A percentile compares a stretch with the other conserved stretches of the same genome.
phyloP scores from a whole-genome alignment of 2,888 invertebrate species.

The Nezara viridula region DNA sequence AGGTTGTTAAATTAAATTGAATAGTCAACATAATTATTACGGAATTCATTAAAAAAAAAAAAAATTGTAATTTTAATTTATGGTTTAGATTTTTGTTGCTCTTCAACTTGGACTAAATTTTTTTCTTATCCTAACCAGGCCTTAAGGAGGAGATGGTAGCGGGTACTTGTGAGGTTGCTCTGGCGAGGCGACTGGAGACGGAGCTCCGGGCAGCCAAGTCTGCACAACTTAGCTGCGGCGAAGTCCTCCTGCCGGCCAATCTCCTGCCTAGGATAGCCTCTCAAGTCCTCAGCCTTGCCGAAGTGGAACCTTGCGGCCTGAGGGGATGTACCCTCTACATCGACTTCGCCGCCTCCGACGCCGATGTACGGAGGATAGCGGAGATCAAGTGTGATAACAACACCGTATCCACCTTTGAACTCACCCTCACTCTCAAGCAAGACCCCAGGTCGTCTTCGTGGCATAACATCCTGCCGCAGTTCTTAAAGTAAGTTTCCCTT shows the following conservation, averaged over 20 bases:
- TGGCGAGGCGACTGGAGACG: slow-evolving; percentile 82
- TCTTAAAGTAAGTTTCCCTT: slow-evolving; percentile 83
- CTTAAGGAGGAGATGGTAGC: slow-evolving; percentile 65
- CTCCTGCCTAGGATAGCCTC: slow-evolving; percentile 83
- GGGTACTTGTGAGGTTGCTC: slow-evolving; percentile 71
- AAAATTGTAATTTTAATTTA: not conserved
- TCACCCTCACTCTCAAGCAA: slow-evolving; percentile 89
- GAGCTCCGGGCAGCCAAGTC: slow-evolving; percentile 86
- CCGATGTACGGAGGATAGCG: slow-evolving; percentile 79
- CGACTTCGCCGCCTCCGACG: slow-evolving; percentile 77
- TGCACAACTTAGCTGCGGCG: slow-evolving; percentile 84
- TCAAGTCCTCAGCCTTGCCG: slow-evolving; percentile 85
- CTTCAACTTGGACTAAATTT: not conserved
- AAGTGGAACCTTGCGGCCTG: slow-evolving; percentile 91
- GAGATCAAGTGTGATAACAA: slow-evolving; percentile 88
- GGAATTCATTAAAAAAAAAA: not conserved
- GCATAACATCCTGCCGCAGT: slow-evolving; percentile 89
- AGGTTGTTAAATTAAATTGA: not conserved
- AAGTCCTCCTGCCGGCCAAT: slow-evolving; percentile 88
- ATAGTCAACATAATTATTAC: not conserved
- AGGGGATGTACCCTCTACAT: slow-evolving; percentile 87
- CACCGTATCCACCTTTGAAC: slow-evolving; percentile 91
- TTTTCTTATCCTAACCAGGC: slow-evolving; percentile 53
- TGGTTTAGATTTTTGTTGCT: not conserved
- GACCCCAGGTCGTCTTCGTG: slow-evolving; percentile 78